A percentile compares a stretch with the other conserved stretches of the same genome.
Evolutionary conservation across 1,140 invertebrate genomes (phyloP).

Genomic region (Leptinotarsa texana): DNA sequence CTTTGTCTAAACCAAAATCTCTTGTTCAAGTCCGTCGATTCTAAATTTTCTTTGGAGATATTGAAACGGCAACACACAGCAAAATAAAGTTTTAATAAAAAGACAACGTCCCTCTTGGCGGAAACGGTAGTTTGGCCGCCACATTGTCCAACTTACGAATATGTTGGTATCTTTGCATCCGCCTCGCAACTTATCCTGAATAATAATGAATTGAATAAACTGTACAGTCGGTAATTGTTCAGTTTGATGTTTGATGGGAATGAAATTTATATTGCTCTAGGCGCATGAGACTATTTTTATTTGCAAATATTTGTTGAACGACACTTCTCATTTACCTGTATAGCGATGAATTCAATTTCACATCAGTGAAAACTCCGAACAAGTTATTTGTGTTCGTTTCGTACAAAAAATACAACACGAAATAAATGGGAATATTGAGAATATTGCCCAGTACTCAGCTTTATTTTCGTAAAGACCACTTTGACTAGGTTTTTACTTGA

Average conservation of each 20-base stretch:
- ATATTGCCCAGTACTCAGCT: no score
- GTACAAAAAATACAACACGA: no score
- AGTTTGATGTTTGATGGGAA: constrained; percentile 1
- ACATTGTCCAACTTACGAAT: constrained; percentile 36
- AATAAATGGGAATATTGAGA: no score
- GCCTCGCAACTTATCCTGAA: constrained; percentile 35
- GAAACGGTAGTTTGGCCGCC: constrained; percentile 35
- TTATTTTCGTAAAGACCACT: no score
- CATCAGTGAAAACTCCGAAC: no score
- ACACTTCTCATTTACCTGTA: no score
- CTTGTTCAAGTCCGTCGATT: no score
- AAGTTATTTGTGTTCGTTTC: no score
- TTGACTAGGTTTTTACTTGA: no score
- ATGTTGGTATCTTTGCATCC: constrained; percentile 37
- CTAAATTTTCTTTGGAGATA: no score
- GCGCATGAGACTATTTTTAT: not conserved
- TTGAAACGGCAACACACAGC: not conserved
- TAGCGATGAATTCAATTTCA: no score
- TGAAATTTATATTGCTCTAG: not conserved
- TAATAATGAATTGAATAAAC: constrained; percentile 34
- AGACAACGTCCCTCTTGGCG: constrained; percentile 13
- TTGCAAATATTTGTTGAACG: not conserved
- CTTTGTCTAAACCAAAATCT: no score
- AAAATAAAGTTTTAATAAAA: constrained; percentile 1
- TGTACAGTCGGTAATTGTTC: not conserved